Conservation (phyloP, 2,797 vertebrate genomes). For the Cyclopterus lumpus region DNA sequence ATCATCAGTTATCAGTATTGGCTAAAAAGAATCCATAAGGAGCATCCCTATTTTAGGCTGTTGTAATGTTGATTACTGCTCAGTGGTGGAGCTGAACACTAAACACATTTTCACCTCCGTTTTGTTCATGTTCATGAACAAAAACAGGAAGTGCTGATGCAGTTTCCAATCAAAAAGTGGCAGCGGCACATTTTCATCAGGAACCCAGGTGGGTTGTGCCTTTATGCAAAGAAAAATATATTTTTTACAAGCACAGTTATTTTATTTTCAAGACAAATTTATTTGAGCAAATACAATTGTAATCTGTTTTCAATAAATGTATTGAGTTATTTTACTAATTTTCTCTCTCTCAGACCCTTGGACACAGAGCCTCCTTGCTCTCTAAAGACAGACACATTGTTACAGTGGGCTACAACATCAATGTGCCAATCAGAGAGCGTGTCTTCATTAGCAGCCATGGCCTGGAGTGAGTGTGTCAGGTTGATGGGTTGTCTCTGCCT, state of each 20-base stretch:
- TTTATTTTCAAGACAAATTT: not conserved
- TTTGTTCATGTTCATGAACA: not conserved
- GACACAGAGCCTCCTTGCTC: not conserved
- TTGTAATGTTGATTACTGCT: not conserved
- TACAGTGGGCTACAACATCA: not conserved
- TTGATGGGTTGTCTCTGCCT: constrained; percentile 52
- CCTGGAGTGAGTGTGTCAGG: constrained; percentile 43
- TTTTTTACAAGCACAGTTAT: too few species aligned
- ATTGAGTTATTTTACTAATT: not conserved
- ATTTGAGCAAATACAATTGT: not conserved
- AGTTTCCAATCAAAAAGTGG: not conserved
- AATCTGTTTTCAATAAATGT: not conserved
- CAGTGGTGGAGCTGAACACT: not conserved
- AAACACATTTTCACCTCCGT: not conserved
- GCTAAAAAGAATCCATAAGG: not conserved
- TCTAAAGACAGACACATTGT: not conserved
- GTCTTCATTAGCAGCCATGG: constrained; percentile 59
- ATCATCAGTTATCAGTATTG: not conserved
- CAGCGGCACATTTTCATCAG: not conserved
- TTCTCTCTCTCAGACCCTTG: not conserved
- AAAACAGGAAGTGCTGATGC: not conserved
- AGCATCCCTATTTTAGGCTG: not conserved
- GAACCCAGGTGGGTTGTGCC: not conserved
- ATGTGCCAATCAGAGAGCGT: not conserved
- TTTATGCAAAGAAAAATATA: not conserved